These are phyloP conservation scores for Madoqua kirkii DNA, from an alignment of 2,113 vertebrate genomes.

Conservation along the genomic window DNA sequence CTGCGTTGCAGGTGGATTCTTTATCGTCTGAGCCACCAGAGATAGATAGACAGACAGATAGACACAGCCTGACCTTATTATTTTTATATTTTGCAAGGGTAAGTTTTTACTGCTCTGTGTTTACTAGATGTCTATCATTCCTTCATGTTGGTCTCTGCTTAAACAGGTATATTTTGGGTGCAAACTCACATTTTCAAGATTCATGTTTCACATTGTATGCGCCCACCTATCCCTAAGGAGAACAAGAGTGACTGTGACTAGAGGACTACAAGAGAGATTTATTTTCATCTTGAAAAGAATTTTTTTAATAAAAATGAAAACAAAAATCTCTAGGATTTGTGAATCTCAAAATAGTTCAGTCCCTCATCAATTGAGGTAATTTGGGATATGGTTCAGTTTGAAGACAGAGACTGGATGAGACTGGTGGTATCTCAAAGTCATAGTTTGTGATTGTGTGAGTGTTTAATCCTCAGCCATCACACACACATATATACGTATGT, in stretches of 20 bases:
- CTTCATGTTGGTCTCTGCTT: not conserved
- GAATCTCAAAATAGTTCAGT: not conserved
- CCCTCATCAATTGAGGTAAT: not conserved
- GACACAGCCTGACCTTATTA: not conserved
- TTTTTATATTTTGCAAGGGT: not conserved
- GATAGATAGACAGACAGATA: not conserved
- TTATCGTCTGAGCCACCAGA: not conserved
- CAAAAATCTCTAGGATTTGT: not conserved
- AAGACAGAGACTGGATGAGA: not conserved
- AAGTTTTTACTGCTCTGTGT: not conserved
- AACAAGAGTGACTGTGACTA: too few species aligned
- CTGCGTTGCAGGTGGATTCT: not conserved
- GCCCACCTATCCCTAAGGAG: too few species aligned
- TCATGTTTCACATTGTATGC: too few species aligned
- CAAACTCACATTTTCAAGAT: too few species aligned
- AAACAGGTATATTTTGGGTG: too few species aligned
- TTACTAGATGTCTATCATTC: not conserved
- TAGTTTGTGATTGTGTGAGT: constrained; percentile 83
- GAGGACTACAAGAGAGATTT: too few species aligned
- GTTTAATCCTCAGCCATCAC: constrained; percentile 79
- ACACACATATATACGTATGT: constrained; percentile 70
- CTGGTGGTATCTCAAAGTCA: not conserved
- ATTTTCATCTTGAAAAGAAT: not conserved
- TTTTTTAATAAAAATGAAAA: not conserved
- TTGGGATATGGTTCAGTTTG: not conserved